A percentile compares a stretch with the other conserved stretches of the same genome.
phyloP scores from a whole-genome alignment of 2,797 vertebrate genomes.

The Notoglanidium macrostoma region DNA sequence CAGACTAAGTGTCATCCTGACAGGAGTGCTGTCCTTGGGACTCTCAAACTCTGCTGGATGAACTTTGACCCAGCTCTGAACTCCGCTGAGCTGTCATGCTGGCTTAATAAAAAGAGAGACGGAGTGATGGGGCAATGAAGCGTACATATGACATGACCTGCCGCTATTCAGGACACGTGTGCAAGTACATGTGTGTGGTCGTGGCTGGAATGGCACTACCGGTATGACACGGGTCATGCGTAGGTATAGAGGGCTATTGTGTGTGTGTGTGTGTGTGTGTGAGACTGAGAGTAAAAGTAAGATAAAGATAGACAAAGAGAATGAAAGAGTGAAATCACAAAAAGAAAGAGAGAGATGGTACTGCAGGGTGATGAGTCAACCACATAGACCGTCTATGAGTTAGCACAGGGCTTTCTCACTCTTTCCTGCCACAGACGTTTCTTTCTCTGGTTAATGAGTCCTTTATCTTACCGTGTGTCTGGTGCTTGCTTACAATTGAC shows the following conservation, averaged over 20 bases:
- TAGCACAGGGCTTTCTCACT: not conserved
- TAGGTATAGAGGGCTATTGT: conserved; percentile 15
- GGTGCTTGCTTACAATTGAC: not conserved
- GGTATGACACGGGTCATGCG: not conserved
- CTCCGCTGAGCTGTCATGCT: not conserved
- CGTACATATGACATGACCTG: conserved; percentile 13
- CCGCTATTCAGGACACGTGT: conserved; percentile 24
- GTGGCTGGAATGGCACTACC: conserved; percentile 4
- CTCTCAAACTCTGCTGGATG: not conserved
- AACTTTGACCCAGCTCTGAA: conserved; percentile 29
- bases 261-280: not conserved
- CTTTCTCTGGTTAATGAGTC: conserved; percentile 16
- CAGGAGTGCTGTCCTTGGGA: conserved; percentile 12
- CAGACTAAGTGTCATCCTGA: conserved; percentile 43
- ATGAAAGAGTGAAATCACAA: not conserved
- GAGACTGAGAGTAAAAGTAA: not conserved
- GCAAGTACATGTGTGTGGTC: conserved; percentile 16
- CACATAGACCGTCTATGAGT: not conserved
- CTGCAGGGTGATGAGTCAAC: conserved; percentile 1
- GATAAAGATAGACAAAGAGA: conserved; percentile 3
- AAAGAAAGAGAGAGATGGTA: not conserved
- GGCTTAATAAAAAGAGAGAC: conserved; percentile 15
- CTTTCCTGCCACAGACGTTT: not conserved
- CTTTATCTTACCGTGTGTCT: not conserved
- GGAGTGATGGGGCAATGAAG: not conserved